phyloP scores from a whole-genome alignment of 2,888 invertebrate species.

The Melanophora roralis region DNA sequence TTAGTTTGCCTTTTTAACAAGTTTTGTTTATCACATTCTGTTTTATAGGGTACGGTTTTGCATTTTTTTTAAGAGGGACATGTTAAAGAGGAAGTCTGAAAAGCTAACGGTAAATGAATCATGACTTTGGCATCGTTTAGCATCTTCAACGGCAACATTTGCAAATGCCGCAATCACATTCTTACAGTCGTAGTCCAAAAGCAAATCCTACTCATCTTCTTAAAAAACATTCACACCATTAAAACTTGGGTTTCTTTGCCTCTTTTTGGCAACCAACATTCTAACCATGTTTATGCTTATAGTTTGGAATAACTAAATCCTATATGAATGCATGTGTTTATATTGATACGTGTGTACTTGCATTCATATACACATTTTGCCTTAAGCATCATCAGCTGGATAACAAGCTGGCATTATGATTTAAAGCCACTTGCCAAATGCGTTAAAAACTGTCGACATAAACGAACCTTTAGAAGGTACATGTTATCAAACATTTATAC shows the following conservation, averaged over 20 bases:
- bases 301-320: conserved; percentile 3
- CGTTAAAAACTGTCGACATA: conserved; percentile 57
- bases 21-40: conserved; percentile 24
- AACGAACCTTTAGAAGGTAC: too few species aligned
- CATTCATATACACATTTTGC: too few species aligned
- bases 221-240: conserved; percentile 44
- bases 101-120: conserved; percentile 77
- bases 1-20: conserved; percentile 30
- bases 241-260: conserved; percentile 1
- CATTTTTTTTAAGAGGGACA: conserved; percentile 16
- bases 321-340: not conserved
- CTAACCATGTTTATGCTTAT: conserved; percentile 26
- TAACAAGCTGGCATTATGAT: conserved; percentile 60
- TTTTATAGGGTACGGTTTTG: not conserved
- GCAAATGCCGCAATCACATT: conserved; percentile 21
- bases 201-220: conserved; percentile 3
- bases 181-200: conserved; percentile 23
- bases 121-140: conserved; percentile 75
- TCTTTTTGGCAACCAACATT: conserved; percentile 41
- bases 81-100: conserved; percentile 33
- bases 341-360: too few species aligned
- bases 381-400: conserved; percentile 52
- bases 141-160: conserved; percentile 34
- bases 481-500: conserved; percentile 20
- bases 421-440: conserved; percentile 62